Conservation (phyloP, 2,797 vertebrate species). For the Sebastes nivosus region DNA sequence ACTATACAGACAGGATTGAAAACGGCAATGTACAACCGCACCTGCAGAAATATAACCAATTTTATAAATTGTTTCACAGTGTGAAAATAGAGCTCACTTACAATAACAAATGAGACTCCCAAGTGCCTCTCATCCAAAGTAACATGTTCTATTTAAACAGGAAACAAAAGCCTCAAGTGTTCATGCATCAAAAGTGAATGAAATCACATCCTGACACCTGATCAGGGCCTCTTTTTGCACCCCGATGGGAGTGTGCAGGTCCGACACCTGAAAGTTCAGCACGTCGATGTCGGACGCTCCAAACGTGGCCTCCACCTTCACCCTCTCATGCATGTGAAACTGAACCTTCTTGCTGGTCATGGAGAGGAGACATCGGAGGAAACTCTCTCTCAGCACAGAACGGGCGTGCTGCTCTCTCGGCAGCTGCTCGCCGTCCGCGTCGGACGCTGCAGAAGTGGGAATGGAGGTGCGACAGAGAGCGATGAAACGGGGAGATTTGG, state of each 20-base stretch:
- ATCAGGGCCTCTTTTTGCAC: conserved; percentile 89
- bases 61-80: background rate
- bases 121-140: background rate
- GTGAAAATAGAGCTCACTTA: background rate
- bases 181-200: conserved; percentile 78
- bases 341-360: conserved; percentile 81
- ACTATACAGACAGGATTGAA: background rate
- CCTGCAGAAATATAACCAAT: background rate
- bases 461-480: conserved; percentile 77
- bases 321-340: conserved; percentile 85
- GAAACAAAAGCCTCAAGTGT: background rate
- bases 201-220: conserved; percentile 87
- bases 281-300: conserved; percentile 88
- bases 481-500: conserved; percentile 78
- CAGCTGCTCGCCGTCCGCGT: background rate
- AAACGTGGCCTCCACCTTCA: conserved; percentile 85
- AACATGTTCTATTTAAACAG: background rate
- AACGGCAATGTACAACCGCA: background rate
- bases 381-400: conserved; percentile 83
- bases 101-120: background rate
- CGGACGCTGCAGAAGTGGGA: conserved; percentile 6
- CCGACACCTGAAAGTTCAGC: conserved; percentile 89
- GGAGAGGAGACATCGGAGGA: conserved; percentile 85
- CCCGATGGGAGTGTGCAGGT: conserved; percentile 89
- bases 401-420: conserved; percentile 79